Conservation (phyloP, 2,113 vertebrate genomes). For the Limnothrissa miodon region DNA sequence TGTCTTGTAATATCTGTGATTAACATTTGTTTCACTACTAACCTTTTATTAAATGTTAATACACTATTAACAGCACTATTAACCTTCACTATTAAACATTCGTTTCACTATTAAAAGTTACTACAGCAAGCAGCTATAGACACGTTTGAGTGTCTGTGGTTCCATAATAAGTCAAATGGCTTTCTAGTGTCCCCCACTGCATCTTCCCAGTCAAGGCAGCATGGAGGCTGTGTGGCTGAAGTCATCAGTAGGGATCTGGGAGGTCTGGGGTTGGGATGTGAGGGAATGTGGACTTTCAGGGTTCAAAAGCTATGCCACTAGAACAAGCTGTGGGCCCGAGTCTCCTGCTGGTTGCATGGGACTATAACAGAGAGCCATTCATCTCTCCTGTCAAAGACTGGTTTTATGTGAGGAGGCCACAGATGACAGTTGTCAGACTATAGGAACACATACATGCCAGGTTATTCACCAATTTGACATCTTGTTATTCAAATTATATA, state of each 20-base stretch:
- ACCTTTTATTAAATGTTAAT: no score
- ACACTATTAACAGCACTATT: no score
- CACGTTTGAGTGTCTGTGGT: neutral
- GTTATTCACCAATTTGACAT: neutral
- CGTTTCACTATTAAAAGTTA: no score
- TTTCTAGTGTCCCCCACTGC: neutral
- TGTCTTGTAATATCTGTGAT: no score
- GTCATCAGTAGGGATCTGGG: neutral
- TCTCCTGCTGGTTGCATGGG: conserved; percentile 27
- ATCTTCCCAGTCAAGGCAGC: neutral
- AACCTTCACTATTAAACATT: no score
- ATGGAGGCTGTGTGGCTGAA: neutral
- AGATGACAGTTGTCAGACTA: neutral
- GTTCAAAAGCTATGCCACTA: conserved; percentile 37
- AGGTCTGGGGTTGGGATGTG: neutral
- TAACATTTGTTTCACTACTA: no score
- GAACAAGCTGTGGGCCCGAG: conserved; percentile 28
- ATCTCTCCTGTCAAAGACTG: conserved; percentile 15
- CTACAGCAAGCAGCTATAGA: no score
- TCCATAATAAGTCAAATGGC: neutral
- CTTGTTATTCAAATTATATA: neutral
- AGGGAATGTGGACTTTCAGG: neutral
- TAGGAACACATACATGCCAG: conserved; percentile 8
- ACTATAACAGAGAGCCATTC: neutral
- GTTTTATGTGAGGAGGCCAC: neutral